A percentile compares a stretch with the other conserved stretches of the same genome.
Evolutionary conservation across 2,888 invertebrate genomes (phyloP).

Genomic region (Caenorhabditis wallacei): DNA sequence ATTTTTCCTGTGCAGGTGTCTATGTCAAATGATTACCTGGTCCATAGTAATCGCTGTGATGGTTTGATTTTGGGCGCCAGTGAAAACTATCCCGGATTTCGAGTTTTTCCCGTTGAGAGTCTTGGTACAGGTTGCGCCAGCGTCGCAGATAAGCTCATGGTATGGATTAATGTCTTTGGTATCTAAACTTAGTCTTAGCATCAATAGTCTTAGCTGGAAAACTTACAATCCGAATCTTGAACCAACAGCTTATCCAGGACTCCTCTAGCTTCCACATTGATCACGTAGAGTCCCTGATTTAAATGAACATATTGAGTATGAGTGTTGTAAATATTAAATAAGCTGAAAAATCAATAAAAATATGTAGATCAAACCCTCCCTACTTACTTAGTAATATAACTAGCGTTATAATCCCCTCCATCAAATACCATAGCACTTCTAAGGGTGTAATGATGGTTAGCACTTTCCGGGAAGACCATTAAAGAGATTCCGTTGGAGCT

Average conservation of each 20-base stretch:
- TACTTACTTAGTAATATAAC: conserved; percentile 30
- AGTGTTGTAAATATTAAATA: conserved; percentile 13
- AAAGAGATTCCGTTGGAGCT: conserved; percentile 8
- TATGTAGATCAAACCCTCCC: too few species aligned
- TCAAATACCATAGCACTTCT: conserved; percentile 32
- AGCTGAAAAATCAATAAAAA: conserved; percentile 1
- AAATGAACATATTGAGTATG: conserved; percentile 2
- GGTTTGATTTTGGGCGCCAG: neutral
- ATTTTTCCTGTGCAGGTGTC: too few species aligned
- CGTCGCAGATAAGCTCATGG: neutral
- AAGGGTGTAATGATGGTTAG: neutral
- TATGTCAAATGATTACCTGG: neutral
- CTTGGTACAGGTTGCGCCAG: neutral
- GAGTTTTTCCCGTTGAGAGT: neutral
- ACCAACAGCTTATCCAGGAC: neutral
- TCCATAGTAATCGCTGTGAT: neutral
- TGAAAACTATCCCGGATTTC: neutral
- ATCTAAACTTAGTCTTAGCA: neutral
- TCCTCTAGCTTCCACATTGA: conserved; percentile 18
- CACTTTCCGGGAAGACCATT: conserved; percentile 6
- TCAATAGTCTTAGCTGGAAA: neutral
- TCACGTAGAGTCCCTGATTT: conserved; percentile 6
- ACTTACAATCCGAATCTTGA: conserved; percentile 13
- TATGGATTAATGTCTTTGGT: conserved; percentile 19
- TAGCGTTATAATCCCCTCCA: neutral